These are phyloP conservation scores for Pelodiscus sinensis DNA, from an alignment of 2,113 vertebrate species.

Conservation along the genomic window DNA sequence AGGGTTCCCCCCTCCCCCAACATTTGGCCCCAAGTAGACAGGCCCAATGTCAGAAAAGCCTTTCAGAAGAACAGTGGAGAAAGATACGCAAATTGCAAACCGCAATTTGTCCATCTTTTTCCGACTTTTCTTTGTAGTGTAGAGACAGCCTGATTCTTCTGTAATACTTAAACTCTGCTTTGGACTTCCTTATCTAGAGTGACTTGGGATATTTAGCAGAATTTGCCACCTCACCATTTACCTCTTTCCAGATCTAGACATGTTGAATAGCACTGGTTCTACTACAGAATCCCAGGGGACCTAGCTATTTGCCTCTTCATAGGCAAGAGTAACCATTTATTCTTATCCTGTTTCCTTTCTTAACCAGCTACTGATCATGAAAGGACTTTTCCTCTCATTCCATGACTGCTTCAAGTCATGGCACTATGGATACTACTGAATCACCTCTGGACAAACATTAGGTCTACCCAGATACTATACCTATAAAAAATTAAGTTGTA, in stretches of 20 bases:
- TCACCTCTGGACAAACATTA: background rate
- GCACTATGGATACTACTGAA: background rate
- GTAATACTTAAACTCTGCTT: background rate
- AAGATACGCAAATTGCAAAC: too few species aligned
- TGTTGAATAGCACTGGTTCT: background rate
- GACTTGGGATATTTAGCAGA: background rate
- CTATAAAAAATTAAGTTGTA: background rate
- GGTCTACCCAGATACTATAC: background rate
- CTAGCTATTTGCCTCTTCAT: background rate
- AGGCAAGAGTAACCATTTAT: background rate
- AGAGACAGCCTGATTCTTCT: background rate
- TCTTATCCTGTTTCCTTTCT: background rate
- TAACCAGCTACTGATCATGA: background rate
- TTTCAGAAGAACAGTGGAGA: too few species aligned
- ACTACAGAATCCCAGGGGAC: background rate
- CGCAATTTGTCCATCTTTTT: too few species aligned
- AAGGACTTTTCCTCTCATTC: background rate
- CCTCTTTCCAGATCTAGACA: background rate
- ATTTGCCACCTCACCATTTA: background rate
- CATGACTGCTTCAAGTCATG: background rate
- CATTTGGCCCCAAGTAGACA: too few species aligned
- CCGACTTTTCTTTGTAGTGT: too few species aligned
- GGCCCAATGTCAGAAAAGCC: too few species aligned
- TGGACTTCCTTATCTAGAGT: background rate
- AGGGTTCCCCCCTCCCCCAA: too few species aligned